Percentiles rank a stretch among this genome's conserved stretches.
Conservation (phyloP, 2,888 invertebrate species). For the Lasiommata megera region DNA sequence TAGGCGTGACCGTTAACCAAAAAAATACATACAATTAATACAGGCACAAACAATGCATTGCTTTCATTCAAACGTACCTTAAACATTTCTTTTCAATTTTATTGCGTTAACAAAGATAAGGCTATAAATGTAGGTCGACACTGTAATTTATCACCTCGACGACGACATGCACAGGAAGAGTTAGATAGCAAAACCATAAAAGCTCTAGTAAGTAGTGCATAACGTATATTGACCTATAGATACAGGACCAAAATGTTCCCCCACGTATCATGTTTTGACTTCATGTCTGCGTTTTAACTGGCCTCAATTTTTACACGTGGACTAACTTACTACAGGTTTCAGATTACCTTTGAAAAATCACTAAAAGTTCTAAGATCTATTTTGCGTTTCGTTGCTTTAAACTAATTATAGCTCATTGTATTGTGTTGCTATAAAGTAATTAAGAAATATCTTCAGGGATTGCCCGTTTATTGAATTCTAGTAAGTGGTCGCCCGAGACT, state of each 20-base stretch:
- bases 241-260: neutral
- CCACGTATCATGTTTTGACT: no score
- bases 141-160: conserved; percentile 31
- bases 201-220: conserved; percentile 25
- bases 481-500: no score
- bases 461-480: no score
- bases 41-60: conserved; percentile 6
- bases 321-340: no score
- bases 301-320: no score
- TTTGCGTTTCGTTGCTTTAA: no score
- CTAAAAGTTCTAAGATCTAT: no score
- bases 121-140: conserved; percentile 32
- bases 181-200: conserved; percentile 33
- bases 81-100: conserved; percentile 28
- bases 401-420: no score
- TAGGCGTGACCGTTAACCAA: neutral
- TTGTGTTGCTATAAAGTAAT: no score
- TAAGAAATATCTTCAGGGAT: no score
- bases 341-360: no score
- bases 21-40: neutral
- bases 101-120: conserved; percentile 33
- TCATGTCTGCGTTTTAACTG: no score
- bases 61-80: conserved; percentile 8
- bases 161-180: conserved; percentile 31
- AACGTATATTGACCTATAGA: conserved; percentile 17